A percentile compares a stretch with the other conserved stretches of the same genome.
Evolutionary conservation across 2,888 invertebrate genomes (phyloP).

Genomic region (Teleiodes luculella): DNA sequence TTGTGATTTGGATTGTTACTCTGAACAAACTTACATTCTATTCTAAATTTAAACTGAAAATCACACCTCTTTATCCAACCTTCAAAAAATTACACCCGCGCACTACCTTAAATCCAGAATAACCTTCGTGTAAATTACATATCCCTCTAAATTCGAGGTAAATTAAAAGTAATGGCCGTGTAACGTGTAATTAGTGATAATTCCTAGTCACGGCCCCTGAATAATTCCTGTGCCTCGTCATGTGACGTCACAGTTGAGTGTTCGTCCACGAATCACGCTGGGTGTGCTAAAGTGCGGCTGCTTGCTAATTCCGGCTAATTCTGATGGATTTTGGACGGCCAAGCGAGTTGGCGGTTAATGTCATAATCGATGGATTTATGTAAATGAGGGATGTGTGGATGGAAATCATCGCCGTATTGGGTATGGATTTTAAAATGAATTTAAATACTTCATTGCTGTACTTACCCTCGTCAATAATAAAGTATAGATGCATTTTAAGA

Average conservation of each 20-base stretch:
- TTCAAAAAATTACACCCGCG: not conserved
- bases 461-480: no score
- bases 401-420: not conserved
- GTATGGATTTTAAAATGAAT: not conserved
- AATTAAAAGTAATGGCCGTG: constrained; percentile 1
- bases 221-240: constrained; percentile 19
- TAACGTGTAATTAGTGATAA: constrained; percentile 5
- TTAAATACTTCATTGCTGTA: no score
- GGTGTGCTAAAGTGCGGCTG: not conserved
- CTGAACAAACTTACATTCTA: no score
- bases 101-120: no score
- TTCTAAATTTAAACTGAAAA: no score
- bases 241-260: not conserved
- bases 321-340: constrained; percentile 26
- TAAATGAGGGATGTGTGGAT: not conserved
- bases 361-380: constrained; percentile 6
- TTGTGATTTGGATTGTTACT: no score
- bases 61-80: not conserved
- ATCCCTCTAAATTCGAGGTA: not conserved
- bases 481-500: no score
- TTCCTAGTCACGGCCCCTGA: constrained; percentile 19
- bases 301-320: constrained; percentile 18
- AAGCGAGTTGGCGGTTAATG: not conserved
- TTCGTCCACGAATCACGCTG: not conserved
- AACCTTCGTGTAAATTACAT: not conserved